A percentile compares a stretch with the other conserved stretches of the same genome.
Evolutionary conservation across 92 coral and sea anemone species (phyloP).

Genomic region (Plumapathes pennacea): DNA sequence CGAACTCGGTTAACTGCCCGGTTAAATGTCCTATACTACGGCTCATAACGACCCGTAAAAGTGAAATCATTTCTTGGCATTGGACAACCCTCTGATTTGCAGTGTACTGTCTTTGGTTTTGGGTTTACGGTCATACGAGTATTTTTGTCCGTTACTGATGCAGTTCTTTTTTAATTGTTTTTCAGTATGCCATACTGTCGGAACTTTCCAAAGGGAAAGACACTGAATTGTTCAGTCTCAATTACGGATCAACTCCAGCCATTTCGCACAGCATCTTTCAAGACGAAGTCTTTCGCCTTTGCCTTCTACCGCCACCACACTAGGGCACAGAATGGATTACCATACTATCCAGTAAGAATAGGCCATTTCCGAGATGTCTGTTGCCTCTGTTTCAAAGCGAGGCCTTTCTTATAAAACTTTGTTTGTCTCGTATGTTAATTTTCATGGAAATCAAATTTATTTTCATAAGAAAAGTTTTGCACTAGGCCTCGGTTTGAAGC

Average conservation of each 20-base stretch:
- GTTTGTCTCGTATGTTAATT: too few species aligned
- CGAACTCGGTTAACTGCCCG: too few species aligned
- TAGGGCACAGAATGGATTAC: too few species aligned
- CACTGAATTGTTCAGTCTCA: slow-evolving; percentile 52
- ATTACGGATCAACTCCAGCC: slow-evolving; percentile 55
- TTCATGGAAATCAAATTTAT: too few species aligned
- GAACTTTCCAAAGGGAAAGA: slow-evolving; percentile 75
- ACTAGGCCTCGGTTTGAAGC: too few species aligned
- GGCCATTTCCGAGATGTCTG: too few species aligned
- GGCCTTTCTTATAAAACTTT: too few species aligned
- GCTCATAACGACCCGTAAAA: too few species aligned
- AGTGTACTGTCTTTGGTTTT: not conserved
- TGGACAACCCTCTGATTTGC: not conserved
- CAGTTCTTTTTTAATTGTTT: not conserved
- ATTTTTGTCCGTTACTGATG: not conserved
- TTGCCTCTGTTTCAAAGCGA: too few species aligned
- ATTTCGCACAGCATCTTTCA: slow-evolving; percentile 60
- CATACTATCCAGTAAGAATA: too few species aligned
- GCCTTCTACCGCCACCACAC: slow-evolving; percentile 28
- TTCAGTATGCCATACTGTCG: slow-evolving; percentile 69
- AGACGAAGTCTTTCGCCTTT: slow-evolving; percentile 48
- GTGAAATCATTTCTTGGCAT: not conserved
- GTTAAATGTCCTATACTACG: too few species aligned
- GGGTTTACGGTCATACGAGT: not conserved
- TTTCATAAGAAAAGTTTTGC: too few species aligned